A percentile compares a stretch with the other conserved stretches of the same genome.
Conservation (phyloP, 2,888 invertebrate genomes). For the Blomia tropicalis region DNA sequence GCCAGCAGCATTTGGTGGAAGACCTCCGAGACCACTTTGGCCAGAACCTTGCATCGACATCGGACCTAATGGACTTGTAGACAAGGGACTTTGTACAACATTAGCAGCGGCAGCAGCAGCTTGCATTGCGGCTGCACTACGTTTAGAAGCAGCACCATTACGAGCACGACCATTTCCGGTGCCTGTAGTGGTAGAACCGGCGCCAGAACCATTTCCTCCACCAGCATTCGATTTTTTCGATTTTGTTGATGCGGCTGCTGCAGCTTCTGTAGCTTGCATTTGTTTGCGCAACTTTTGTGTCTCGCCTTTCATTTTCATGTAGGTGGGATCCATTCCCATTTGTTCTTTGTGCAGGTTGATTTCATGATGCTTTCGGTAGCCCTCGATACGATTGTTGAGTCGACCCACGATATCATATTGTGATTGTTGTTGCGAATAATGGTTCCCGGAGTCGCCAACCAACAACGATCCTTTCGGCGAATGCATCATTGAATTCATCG, state of each 20-base stretch:
- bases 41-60: background rate
- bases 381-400: background rate
- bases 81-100: background rate
- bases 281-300: constrained; percentile 4
- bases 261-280: background rate
- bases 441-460: background rate
- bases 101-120: background rate
- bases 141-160: background rate
- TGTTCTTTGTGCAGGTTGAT: background rate
- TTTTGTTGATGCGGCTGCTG: background rate
- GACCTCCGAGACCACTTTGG: background rate
- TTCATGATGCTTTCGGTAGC: background rate
- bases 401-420: background rate
- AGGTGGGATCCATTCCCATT: background rate
- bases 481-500: background rate
- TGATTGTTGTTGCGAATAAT: background rate
- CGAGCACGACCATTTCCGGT: background rate
- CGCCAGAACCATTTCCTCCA: background rate
- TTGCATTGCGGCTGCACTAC: background rate
- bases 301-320: background rate
- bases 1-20: constrained; percentile 9
- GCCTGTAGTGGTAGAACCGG: too few species aligned
- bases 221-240: background rate
- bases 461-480: background rate
- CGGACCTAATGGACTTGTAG: background rate